A percentile compares a stretch with the other conserved stretches of the same genome.
phyloP scores from a whole-genome alignment of 1,140 invertebrate species.

The Drosophila simulans region DNA sequence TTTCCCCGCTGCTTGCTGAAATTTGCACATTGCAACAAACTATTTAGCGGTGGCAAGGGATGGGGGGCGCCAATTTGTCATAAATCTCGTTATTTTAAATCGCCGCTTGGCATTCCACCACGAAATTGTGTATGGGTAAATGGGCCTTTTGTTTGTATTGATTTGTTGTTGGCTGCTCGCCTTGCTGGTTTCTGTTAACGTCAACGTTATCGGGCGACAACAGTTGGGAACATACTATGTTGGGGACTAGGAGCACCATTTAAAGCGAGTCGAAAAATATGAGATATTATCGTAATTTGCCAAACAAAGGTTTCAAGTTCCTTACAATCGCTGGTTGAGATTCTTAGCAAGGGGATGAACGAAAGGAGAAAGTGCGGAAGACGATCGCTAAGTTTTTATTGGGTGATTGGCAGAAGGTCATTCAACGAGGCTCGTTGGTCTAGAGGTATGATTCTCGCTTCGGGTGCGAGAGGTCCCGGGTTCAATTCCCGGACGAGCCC shows the following conservation, averaged over 20 bases:
- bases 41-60: constrained; percentile 56
- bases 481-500: constrained; percentile 93
- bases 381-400: constrained; percentile 2
- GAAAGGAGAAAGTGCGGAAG: not conserved
- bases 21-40: constrained; percentile 53
- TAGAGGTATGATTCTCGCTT: constrained; percentile 86
- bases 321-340: no score
- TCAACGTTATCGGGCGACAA: constrained; percentile 53
- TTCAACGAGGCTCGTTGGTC: constrained; percentile 69
- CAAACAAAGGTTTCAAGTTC: no score
- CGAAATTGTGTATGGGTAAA: constrained; percentile 1
- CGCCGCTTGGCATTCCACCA: constrained; percentile 47
- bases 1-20: constrained; percentile 34
- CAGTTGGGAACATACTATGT: constrained; percentile 44
- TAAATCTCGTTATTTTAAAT: constrained; percentile 83
- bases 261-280: not conserved
- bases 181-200: constrained; percentile 16
- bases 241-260: not conserved
- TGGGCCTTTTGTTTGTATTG: constrained; percentile 34
- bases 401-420: not conserved
- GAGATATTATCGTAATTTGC: not conserved
- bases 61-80: constrained; percentile 71
- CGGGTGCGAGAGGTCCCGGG: constrained; percentile 93
- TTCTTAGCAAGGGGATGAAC: not conserved
- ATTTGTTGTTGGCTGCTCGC: constrained; percentile 49